Percentiles rank a stretch among this genome's conserved stretches.
phyloP scores from a whole-genome alignment of 2,888 invertebrate species.

The Amphipoea oculea region DNA sequence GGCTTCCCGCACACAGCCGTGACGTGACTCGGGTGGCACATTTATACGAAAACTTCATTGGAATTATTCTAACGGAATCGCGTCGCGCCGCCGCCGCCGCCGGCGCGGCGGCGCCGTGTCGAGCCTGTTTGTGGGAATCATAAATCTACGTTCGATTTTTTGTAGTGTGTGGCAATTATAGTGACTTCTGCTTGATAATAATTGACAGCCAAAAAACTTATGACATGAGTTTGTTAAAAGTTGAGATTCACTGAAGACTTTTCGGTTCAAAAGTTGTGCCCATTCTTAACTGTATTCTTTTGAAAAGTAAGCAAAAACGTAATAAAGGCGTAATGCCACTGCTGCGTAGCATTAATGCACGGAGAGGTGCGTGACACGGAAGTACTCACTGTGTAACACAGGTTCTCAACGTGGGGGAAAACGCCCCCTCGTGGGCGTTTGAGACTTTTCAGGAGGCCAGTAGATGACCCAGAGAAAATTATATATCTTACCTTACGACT shows the following conservation, averaged over 20 bases:
- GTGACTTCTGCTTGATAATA: slow-evolving; percentile 14
- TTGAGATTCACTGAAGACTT: slow-evolving; percentile 10
- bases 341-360: background rate
- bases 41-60: background rate
- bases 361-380: no score
- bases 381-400: no score
- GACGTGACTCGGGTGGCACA: background rate
- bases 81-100: no score
- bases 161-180: slow-evolving; percentile 10
- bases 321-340: background rate
- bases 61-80: background rate
- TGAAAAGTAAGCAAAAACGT: slow-evolving; percentile 5
- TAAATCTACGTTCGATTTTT: background rate
- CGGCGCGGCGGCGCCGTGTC: background rate
- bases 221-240: slow-evolving; percentile 20
- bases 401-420: no score
- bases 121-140: no score
- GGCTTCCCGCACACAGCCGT: background rate
- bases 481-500: no score
- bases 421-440: no score
- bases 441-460: no score
- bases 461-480: no score
- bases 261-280: no score
- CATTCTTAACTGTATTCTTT: background rate
- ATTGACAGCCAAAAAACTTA: slow-evolving; percentile 36